Conservation (phyloP, 2,888 invertebrate genomes). For the Tachina fera region DNA sequence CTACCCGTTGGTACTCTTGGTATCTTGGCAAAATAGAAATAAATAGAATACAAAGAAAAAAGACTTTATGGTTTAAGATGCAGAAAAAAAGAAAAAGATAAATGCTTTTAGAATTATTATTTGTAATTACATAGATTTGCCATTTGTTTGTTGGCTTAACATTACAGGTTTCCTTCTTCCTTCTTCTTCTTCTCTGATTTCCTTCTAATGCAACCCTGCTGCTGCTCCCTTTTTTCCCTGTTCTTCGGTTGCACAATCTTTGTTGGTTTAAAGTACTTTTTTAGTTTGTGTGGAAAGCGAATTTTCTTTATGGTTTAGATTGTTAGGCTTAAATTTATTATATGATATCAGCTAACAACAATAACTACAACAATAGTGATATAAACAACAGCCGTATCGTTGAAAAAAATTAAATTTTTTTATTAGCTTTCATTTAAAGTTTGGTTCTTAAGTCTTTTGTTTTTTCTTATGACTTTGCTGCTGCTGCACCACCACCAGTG, state of each 20-base stretch:
- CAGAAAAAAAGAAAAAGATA: constrained; percentile 76
- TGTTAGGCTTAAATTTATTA: constrained; percentile 69
- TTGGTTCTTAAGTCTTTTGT: constrained; percentile 70
- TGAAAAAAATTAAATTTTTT: constrained; percentile 32
- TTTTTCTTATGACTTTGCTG: constrained; percentile 9
- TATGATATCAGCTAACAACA: constrained; percentile 62
- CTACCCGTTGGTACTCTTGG: neutral
- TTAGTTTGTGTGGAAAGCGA: constrained; percentile 58
- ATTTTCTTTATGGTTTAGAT: constrained; percentile 69
- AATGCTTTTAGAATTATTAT: constrained; percentile 81
- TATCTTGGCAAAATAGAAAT: neutral
- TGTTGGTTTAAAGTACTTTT: constrained; percentile 3
- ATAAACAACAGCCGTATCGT: constrained; percentile 9
- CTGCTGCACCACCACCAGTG: constrained; percentile 1
- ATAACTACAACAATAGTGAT: constrained; percentile 32
- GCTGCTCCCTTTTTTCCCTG: constrained; percentile 19
- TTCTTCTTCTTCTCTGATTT: neutral
- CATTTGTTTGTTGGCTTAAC: constrained; percentile 73
- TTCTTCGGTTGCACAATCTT: neutral
- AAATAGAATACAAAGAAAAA: constrained; percentile 3
- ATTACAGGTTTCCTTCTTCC: constrained; percentile 58
- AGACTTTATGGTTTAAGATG: neutral
- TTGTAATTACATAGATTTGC: constrained; percentile 79
- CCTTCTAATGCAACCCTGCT: constrained; percentile 11
- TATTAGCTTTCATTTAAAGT: constrained; percentile 70